phyloP scores from a whole-genome alignment of 2,113 vertebrate species.

The Bostrychus sinensis region DNA sequence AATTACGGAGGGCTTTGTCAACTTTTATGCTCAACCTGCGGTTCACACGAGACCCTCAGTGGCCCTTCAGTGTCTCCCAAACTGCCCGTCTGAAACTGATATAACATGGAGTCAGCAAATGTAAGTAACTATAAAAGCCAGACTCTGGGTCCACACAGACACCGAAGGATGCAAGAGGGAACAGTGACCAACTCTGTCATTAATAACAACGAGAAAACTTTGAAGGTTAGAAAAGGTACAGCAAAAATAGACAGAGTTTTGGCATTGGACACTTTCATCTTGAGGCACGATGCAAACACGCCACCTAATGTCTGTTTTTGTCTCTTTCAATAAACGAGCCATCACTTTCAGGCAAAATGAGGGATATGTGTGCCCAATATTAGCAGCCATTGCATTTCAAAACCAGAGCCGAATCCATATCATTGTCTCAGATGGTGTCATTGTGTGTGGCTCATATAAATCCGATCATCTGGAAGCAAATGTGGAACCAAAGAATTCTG shows the following conservation, averaged over 20 bases:
- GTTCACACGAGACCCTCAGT: not conserved
- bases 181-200: not conserved
- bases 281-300: not conserved
- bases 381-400: not conserved
- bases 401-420: slow-evolving; percentile 16
- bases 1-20: not conserved
- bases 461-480: slow-evolving; percentile 32
- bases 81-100: not conserved
- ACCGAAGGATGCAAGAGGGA: slow-evolving; percentile 1
- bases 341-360: not conserved
- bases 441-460: slow-evolving; percentile 6
- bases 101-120: slow-evolving; percentile 4
- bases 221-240: slow-evolving; percentile 1
- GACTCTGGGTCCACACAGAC: not conserved
- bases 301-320: too few species aligned
- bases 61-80: not conserved
- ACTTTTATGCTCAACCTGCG: not conserved
- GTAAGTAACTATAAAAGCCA: slow-evolving; percentile 5
- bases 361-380: slow-evolving; percentile 7
- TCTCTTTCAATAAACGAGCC: not conserved
- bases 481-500: slow-evolving; percentile 28
- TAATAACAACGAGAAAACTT: not conserved
- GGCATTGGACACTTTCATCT: not conserved
- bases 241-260: slow-evolving; percentile 1
- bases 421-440: slow-evolving; percentile 22